Evolutionary conservation across 1,140 invertebrate genomes (phyloP).

Genomic region (Euglossa dilemma): DNA sequence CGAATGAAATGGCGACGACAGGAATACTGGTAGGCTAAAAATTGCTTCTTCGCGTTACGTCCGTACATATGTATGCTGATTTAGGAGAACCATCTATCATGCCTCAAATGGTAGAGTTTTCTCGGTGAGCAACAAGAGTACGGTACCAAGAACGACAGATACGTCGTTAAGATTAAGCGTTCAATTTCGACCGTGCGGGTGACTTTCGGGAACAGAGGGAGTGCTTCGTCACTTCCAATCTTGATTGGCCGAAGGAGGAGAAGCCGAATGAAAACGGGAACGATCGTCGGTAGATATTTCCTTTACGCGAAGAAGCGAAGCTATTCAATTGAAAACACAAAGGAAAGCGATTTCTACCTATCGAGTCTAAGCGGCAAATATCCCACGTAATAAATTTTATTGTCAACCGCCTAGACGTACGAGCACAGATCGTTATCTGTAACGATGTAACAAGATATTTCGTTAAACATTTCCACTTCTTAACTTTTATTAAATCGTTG

Average conservation of each 20-base stretch:
- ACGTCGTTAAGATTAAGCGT: slow-evolving; percentile 68
- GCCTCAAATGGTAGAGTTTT: slow-evolving; percentile 27
- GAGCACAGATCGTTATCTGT: no score
- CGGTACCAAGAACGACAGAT: slow-evolving; percentile 53
- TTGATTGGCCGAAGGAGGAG: slow-evolving; percentile 48
- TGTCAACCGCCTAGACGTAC: not conserved
- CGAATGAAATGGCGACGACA: no score
- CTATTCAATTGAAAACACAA: slow-evolving; percentile 59
- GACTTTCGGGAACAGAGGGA: slow-evolving; percentile 45
- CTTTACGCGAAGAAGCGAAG: slow-evolving; percentile 41
- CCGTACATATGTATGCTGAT: not conserved
- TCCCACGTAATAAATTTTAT: slow-evolving; percentile 37
- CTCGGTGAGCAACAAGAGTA: slow-evolving; percentile 25
- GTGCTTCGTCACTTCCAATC: slow-evolving; percentile 62
- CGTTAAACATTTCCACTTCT: no score
- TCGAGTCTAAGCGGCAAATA: slow-evolving; percentile 13
- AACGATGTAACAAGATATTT: not conserved
- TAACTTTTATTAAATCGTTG: no score
- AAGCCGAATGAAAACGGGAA: slow-evolving; percentile 49
- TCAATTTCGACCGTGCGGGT: slow-evolving; percentile 63
- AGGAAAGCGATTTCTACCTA: slow-evolving; percentile 34
- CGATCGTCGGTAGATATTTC: slow-evolving; percentile 51
- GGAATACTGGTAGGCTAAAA: no score
- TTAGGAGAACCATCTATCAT: slow-evolving; percentile 56
- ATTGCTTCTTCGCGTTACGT: not conserved